Evolutionary conservation across 2,797 vertebrate genomes (phyloP).

Genomic region (Pseudocheirus occidentalis): DNA sequence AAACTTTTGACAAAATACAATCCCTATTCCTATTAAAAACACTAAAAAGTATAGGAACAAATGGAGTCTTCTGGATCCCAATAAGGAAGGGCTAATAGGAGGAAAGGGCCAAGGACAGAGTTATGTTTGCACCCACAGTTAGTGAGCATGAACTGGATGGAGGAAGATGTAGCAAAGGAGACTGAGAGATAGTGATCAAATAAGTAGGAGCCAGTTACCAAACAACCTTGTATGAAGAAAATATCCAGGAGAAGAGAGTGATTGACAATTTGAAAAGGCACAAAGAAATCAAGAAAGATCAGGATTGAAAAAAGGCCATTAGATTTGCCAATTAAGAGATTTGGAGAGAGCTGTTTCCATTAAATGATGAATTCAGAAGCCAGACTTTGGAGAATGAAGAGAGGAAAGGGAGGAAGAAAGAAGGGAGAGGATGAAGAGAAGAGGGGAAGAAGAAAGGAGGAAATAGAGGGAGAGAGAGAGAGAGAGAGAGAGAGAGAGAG

Average conservation of each 20-base stretch:
- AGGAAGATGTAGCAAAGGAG: not conserved
- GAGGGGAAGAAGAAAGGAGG: not conserved
- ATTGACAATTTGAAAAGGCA: not conserved
- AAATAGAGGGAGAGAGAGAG: not conserved
- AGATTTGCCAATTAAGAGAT: not conserved
- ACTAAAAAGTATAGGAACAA: too few species aligned
- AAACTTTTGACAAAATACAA: too few species aligned
- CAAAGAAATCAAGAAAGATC: not conserved
- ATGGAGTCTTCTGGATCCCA: not conserved
- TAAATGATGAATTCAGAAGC: not conserved
- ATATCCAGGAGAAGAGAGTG: not conserved
- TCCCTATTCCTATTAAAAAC: too few species aligned
- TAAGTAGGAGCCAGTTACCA: not conserved
- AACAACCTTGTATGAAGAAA: not conserved
- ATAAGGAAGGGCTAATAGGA: not conserved
- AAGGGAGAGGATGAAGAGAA: not conserved
- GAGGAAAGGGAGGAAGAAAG: not conserved
- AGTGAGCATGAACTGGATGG: not conserved
- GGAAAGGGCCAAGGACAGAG: not conserved
- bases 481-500: not conserved
- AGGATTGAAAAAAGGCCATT: not conserved
- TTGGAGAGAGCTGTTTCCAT: not conserved
- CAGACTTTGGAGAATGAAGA: not conserved
- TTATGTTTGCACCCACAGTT: not conserved
- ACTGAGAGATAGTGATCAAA: not conserved